These are phyloP conservation scores for Stomatorhinus walkeri DNA, from an alignment of 2,797 vertebrate species.

Conservation along the genomic window DNA sequence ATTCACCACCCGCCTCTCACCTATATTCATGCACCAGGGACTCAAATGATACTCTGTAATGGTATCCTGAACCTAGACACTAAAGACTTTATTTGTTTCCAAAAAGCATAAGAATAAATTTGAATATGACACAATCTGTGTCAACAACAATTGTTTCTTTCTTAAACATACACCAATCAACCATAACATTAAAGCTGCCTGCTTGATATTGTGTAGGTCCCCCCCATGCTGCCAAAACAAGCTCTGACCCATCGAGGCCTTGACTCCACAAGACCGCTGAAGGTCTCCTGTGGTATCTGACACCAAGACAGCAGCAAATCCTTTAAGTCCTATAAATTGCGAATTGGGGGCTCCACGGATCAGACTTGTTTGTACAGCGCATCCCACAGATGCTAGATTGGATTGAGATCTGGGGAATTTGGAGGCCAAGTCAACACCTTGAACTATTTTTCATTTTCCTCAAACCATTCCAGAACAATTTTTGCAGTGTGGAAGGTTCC, in stretches of 20 bases:
- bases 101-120: neutral
- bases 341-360: neutral
- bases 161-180: neutral
- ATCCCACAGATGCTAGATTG: neutral
- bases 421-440: neutral
- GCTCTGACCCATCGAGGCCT: neutral
- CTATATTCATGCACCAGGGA: neutral
- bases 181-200: neutral
- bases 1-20: neutral
- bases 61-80: neutral
- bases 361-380: neutral
- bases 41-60: neutral
- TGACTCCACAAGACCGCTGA: neutral
- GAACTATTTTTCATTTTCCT: neutral
- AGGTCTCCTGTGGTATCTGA: neutral
- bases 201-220: neutral
- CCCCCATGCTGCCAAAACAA: neutral
- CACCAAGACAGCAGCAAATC: neutral
- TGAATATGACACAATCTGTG: neutral
- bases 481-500: neutral
- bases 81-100: neutral
- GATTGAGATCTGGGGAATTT: neutral
- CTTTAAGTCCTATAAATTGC: neutral
- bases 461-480: neutral
- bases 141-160: neutral